Evolutionary conservation across 2,888 invertebrate genomes (phyloP), one percentile per base, ranked within the genome.

Genomic region (Habrosyne pyritoides): DNA sequence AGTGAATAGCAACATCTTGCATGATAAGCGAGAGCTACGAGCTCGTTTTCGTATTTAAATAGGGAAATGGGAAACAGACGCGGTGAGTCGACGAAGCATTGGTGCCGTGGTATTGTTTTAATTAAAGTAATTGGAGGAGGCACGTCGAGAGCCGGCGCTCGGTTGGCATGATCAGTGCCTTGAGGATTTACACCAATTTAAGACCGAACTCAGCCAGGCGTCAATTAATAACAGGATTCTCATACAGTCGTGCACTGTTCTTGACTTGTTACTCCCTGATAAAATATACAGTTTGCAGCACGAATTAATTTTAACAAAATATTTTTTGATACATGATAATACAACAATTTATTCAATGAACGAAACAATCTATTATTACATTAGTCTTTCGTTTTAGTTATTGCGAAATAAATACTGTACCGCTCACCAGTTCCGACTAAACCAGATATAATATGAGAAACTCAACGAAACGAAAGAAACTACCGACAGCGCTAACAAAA

Each of bases 61-160:
- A 91, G 87, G 90, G 87, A 92, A 91, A 91, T 90, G 86, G 89
- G 89, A 91, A 90, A 89, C 91, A 90, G 88, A 87, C 83, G 84
- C 89, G 84, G 85, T 83, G 89, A 89, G 87, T 88, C 89, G 88
- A 87, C 89, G 89, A 81, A 88, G 86, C 86, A 83, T 83, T 89
- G 86, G 84, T 87, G 82, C 84, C 87, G 84, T 86, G 86, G 88
- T 91, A 90, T 91, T 91, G 91, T 91, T 91, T 91, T 92, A 92
- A 91, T 92, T 92, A 92, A 92, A 91, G 90, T 92, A 92, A 91
- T 92, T 92, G 91, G 91, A 89, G 89, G 88, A 91, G 90, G 87
- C 87, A 87, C 87, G 87, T 84, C 77, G 88, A 87, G 91, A 82
- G 86, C 86, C 81, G 83, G 75, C 86, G 84, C 86, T 86, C 85